Evolutionary conservation across 2,888 invertebrate species (phyloP), one percentile per base, ranked within the genome.

Genomic region (Stenodera caucasica): DNA sequence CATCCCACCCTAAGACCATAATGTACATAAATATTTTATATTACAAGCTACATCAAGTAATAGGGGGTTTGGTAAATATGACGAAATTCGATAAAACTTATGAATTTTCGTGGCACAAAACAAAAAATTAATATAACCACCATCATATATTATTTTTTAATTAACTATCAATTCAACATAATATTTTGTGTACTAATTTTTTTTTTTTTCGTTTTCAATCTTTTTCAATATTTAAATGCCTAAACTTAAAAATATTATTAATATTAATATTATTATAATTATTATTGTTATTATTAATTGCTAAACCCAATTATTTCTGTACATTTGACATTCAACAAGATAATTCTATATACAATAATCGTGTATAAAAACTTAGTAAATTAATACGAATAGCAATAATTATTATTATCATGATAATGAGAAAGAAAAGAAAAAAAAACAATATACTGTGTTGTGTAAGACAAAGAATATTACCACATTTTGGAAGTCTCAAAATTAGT

Each of bases 241-340:
- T 40, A 18, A 40, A 37, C 14, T 37, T 37, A 37, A 37, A 29
- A 29, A 6, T 6, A 29, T 29, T 6, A 29, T 29, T 29, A 29
- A 6, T 29, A 29, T 29, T 29, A 29, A 29, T 8, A 37, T 64
- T 60, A 67, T 15, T 56, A 56, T 50, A 40, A 57, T 51, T 49
- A 60, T 49, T 60, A 57, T 32, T 49, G 37, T 26, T 58, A 53
- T 29, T 26, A 33, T 59, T 59, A 59, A 54, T 55, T 15, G 45
- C 58, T 60, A 60, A 71, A 70, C 71, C 73, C 72, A 69, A 65
- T 60, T 40, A 63, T 69, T 64, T 72, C 69, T 73, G 70, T 75
- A 75, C 75, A 75, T 58, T 67, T 70, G 66, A 72, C 59, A 63
- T 52, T 60, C 52, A 63, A 63, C 58, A 63, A 57, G 52, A 54